phyloP scores from a whole-genome alignment of 1,140 invertebrate genomes.

The Wiebesia pumilae region DNA sequence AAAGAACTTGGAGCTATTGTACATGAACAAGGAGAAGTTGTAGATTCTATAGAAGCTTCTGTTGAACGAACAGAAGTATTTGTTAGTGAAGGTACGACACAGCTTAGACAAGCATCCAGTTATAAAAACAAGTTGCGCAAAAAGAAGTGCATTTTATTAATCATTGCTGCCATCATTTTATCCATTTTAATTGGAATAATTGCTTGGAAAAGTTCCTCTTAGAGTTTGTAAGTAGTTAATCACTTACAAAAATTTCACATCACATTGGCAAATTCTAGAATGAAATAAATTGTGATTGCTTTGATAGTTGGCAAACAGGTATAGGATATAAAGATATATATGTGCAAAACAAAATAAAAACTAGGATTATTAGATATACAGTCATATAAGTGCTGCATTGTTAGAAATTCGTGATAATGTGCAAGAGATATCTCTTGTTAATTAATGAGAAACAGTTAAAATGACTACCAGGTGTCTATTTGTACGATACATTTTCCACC shows the following conservation, averaged over 20 bases:
- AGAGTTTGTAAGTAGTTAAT: slow-evolving; percentile 30
- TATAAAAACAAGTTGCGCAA: slow-evolving; percentile 92
- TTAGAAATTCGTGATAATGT: slow-evolving; percentile 45
- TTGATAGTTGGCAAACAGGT: slow-evolving; percentile 36
- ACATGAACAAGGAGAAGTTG: slow-evolving; percentile 96
- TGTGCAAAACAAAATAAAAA: slow-evolving; percentile 31
- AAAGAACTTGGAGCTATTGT: slow-evolving; percentile 97
- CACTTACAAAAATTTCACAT: background rate
- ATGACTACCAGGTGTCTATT: slow-evolving; percentile 25
- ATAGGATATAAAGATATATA: slow-evolving; percentile 22
- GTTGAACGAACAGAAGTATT: slow-evolving; percentile 93
- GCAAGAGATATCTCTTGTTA: slow-evolving; percentile 26
- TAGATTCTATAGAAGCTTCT: slow-evolving; percentile 97
- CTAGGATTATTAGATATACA: slow-evolving; percentile 22
- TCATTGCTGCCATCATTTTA: slow-evolving; percentile 81
- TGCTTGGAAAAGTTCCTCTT: slow-evolving; percentile 71
- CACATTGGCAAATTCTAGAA: slow-evolving; percentile 2
- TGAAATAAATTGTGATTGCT: slow-evolving; percentile 42
- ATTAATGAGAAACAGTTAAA: slow-evolving; percentile 18
- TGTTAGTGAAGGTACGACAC: slow-evolving; percentile 87
- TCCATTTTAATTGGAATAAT: slow-evolving; percentile 84
- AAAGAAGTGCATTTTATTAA: slow-evolving; percentile 87
- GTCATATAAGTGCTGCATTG: slow-evolving; percentile 45
- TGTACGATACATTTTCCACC: slow-evolving; percentile 35
- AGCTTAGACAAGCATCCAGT: slow-evolving; percentile 87